Evolutionary conservation across 2,113 vertebrate species (phyloP).

Genomic region (Apus apus): DNA sequence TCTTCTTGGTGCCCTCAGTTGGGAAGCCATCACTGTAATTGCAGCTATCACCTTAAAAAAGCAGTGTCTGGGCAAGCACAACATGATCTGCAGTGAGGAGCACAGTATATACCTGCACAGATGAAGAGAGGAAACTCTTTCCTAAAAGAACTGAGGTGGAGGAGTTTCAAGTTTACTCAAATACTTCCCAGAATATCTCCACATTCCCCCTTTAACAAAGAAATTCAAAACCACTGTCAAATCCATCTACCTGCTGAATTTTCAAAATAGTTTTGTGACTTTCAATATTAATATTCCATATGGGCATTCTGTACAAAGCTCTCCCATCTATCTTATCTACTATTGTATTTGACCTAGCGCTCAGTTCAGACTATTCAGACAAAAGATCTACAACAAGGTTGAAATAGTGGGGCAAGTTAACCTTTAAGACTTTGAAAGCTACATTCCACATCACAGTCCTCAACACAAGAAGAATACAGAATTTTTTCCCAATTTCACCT

Average conservation of each 20-base stretch:
- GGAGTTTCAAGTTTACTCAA: constrained; percentile 8
- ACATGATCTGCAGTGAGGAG: background rate
- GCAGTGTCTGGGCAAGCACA: background rate
- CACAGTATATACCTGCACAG: background rate
- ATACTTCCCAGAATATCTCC: constrained; percentile 6
- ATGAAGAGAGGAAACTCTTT: background rate
- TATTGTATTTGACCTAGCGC: background rate
- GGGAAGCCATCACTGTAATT: background rate
- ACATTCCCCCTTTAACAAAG: background rate
- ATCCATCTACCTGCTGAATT: background rate
- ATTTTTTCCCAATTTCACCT: background rate
- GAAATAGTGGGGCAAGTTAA: background rate
- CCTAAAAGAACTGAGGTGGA: background rate
- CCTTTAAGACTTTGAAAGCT: background rate
- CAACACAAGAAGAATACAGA: background rate
- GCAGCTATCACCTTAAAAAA: background rate
- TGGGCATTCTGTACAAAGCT: background rate
- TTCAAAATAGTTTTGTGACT: background rate
- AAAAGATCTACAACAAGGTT: background rate
- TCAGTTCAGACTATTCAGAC: background rate
- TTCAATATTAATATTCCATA: background rate
- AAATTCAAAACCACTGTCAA: constrained; percentile 14
- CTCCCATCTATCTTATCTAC: background rate
- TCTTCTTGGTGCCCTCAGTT: background rate
- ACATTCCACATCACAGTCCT: background rate